Evolutionary conservation across 1,140 invertebrate genomes (phyloP), one percentile per base, ranked within the genome.

Genomic region (Hyphantria cunea): DNA sequence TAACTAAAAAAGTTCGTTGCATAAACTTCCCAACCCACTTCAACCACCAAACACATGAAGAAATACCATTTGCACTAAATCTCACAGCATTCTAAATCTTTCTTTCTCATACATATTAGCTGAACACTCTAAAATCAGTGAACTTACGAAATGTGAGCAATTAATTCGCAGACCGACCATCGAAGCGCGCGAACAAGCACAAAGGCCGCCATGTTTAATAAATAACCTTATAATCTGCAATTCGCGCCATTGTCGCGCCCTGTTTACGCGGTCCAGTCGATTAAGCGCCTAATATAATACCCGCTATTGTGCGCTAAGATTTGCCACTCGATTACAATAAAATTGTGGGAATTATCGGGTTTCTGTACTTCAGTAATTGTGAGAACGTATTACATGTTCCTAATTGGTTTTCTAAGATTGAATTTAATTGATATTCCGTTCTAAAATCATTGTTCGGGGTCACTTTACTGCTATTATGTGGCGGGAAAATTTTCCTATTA

Each of bases 291-390:
- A 82, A 78, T 70, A 68, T 25, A 25, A 74, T 70, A 68, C 77
- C 76, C 69, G 68, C 75, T 64, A 77, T 84, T 84, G 76, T 82
- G n/a, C 9, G 15, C n/a, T 65, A 68, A 66, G 42, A 69, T 64
- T 65, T 81, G 76, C 80, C 81, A 84, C 84, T 81, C 79, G 70
- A 80, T 71, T 70, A 60, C 47, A 60, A 60, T 78, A 68, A 74
- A 84, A 89, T 86, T 89, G 86, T 89, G 86, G 80, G 86, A 89
- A 82, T 73, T 74, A 64, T 84, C 67, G 58, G 58, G 75, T 81
- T 78, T 56, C 80, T 78, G 76, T 72, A 81, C 78, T 74, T 72
- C 72, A 63, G 60, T 70, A 75, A 78, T 78, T 83, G 79, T 86
- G 79, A 71, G 82, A 82, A 84, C 52, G 25, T 74, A 54, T 66